These are phyloP conservation scores for Bombus turneri DNA, from an alignment of 1,140 invertebrate genomes.

Conservation along the genomic window DNA sequence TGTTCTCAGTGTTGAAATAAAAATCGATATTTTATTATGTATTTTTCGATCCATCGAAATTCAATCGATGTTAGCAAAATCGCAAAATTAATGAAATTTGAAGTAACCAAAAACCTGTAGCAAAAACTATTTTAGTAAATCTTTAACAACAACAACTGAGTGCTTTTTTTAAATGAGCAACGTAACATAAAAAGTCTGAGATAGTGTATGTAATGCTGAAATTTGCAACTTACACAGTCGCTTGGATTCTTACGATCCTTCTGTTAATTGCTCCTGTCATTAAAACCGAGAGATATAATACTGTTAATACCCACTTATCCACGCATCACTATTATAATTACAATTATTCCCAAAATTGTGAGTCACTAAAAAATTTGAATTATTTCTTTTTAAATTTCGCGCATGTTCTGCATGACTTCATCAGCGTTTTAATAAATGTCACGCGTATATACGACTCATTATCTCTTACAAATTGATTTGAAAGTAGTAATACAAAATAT, in stretches of 20 bases:
- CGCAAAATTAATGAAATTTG: background rate
- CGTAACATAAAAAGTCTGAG: background rate
- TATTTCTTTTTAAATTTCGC: background rate
- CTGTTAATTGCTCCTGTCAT: background rate
- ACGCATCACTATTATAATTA: background rate
- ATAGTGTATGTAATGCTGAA: conserved; percentile 55
- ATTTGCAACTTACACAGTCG: conserved; percentile 20
- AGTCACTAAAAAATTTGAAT: background rate
- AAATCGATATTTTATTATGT: background rate
- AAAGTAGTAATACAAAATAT: background rate
- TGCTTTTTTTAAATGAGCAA: background rate
- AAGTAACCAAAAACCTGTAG: background rate
- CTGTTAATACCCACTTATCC: background rate
- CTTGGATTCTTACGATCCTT: conserved; percentile 46
- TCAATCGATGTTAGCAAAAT: background rate
- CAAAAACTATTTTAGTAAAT: conserved; percentile 1
- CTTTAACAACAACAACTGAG: background rate
- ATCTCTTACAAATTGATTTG: background rate
- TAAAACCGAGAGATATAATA: conserved; percentile 10
- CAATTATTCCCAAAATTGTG: background rate
- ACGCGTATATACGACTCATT: background rate
- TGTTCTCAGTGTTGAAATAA: background rate
- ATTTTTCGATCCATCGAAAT: conserved; percentile 8
- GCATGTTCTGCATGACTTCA: background rate
- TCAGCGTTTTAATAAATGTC: background rate